Conservation (phyloP, 2,888 invertebrate genomes). For the Oxycera nigricornis region DNA sequence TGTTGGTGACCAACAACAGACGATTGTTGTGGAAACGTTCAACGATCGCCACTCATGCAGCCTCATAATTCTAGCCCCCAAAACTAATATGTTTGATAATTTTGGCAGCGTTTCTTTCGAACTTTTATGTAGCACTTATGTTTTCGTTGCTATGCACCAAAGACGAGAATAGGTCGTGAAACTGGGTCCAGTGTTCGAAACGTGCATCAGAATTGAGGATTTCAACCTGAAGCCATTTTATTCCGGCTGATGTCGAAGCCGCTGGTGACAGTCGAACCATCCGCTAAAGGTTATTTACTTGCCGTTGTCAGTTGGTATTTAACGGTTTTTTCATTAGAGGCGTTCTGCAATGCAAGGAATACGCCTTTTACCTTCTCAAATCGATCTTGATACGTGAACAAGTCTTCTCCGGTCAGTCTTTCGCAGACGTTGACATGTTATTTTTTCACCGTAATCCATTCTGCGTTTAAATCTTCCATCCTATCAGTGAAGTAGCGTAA, state of each 20-base stretch:
- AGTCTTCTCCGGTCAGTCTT: not conserved
- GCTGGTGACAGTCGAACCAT: too few species aligned
- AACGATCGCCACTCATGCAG: too few species aligned
- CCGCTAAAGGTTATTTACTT: not conserved
- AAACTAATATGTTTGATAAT: too few species aligned
- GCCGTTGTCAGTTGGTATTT: not conserved
- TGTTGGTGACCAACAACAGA: not conserved
- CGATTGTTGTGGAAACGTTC: not conserved
- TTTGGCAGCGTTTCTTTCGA: not conserved
- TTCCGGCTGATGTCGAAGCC: not conserved
- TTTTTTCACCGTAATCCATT: not conserved
- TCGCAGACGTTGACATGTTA: not conserved
- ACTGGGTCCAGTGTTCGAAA: too few species aligned
- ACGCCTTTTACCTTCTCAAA: not conserved
- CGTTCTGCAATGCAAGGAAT: not conserved
- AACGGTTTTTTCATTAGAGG: not conserved
- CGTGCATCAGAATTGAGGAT: not conserved
- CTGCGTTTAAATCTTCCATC: not conserved
- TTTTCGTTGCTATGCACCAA: not conserved
- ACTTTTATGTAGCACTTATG: not conserved
- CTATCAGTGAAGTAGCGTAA: not conserved
- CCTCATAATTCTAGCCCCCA: too few species aligned
- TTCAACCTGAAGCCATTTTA: not conserved
- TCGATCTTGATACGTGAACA: too few species aligned
- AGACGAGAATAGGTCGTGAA: too few species aligned